Conservation (phyloP, 2,888 invertebrate genomes). For the Latrodectus hesperus region DNA sequence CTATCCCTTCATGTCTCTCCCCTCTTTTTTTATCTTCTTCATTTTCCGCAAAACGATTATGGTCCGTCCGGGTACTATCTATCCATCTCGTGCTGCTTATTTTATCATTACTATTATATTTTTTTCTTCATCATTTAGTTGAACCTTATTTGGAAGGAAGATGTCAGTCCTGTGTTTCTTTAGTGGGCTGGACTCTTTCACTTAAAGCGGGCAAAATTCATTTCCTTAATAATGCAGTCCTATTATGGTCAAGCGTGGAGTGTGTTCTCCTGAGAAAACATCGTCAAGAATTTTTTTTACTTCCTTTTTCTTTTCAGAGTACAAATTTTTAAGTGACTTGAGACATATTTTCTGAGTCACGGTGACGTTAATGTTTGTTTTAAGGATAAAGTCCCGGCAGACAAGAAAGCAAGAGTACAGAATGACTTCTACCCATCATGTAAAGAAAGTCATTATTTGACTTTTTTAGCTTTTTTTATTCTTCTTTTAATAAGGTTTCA, state of each 20-base stretch:
- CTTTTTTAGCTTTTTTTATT: no score
- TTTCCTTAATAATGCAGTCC: constrained; percentile 63
- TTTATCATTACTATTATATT: constrained; percentile 3
- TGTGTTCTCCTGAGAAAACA: constrained; percentile 13
- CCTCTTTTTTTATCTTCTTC: not conserved
- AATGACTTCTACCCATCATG: no score
- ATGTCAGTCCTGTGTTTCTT: constrained; percentile 41
- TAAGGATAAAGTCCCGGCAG: not conserved
- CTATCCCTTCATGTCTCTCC: not conserved
- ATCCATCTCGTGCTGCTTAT: constrained; percentile 31
- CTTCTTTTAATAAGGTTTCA: no score
- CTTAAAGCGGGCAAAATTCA: constrained; percentile 47
- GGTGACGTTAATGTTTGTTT: constrained; percentile 34
- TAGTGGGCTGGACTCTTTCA: constrained; percentile 58
- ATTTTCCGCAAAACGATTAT: constrained; percentile 40
- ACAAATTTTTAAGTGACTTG: constrained; percentile 29
- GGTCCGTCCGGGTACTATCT: constrained; percentile 28
- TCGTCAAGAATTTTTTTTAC: not conserved
- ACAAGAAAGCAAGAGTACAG: no score
- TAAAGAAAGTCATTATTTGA: no score
- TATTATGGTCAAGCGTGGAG: constrained; percentile 31
- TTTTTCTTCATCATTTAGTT: not conserved
- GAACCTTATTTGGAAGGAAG: constrained; percentile 11
- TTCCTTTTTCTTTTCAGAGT: not conserved
- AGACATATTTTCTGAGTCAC: not conserved